Conservation (phyloP, 2,888 invertebrate genomes). For the Venustoraphidia nigricollis region DNA sequence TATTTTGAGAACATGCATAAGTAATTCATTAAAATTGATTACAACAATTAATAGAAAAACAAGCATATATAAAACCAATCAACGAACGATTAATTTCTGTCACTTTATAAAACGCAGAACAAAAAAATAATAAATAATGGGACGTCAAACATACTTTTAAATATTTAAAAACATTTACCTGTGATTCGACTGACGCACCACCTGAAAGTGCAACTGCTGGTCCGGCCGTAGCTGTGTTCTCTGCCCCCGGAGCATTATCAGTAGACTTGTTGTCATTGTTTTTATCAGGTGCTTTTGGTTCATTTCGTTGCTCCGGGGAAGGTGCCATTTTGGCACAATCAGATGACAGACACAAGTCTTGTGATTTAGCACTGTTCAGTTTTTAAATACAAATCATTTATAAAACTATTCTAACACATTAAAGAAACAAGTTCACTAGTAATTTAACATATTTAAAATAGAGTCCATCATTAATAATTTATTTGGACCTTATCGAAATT, state of each 20-base stretch:
- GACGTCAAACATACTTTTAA: no score
- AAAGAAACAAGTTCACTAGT: not conserved
- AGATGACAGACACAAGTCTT: conserved; percentile 4
- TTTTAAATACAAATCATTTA: not conserved
- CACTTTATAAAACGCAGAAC: no score
- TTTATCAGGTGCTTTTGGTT: conserved; percentile 63
- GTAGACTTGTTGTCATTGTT: conserved; percentile 28
- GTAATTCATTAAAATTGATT: no score
- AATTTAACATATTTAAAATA: not conserved
- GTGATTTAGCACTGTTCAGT: no score
- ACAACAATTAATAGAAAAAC: no score
- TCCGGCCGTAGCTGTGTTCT: conserved; percentile 14
- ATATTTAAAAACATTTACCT: no score
- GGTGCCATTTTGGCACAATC: conserved; percentile 50
- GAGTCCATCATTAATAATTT: not conserved
- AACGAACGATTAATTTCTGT: no score
- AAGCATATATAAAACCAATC: no score
- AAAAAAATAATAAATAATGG: no score
- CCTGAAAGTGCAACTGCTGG: no score
- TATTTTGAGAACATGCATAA: no score
- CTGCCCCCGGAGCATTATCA: conserved; percentile 28
- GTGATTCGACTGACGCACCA: no score
- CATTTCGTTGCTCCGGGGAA: conserved; percentile 60
- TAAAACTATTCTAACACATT: not conserved
- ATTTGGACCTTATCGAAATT: conserved; percentile 6